Percentiles rank a stretch among this genome's conserved stretches.
These are phyloP conservation scores for rabbit (Oryctolagus cuniculus) DNA, from an alignment of 2,113 vertebrate genomes.

Conservation along the genomic window DNA sequence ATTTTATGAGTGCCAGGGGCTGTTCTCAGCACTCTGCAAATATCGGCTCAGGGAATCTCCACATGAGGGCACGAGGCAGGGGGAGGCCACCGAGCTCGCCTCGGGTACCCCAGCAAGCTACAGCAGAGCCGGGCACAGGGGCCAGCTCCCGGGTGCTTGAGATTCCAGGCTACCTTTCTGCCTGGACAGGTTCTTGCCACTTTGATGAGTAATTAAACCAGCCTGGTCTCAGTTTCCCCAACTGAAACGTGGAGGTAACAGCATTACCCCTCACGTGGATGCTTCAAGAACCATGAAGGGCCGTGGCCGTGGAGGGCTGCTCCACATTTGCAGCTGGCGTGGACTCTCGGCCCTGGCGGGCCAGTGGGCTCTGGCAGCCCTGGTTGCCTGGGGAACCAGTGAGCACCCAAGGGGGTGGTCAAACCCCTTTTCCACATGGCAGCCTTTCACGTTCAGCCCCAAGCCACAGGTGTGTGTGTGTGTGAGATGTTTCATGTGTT, in stretches of 20 bases:
- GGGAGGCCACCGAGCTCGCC: neutral
- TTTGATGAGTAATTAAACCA: neutral
- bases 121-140: neutral
- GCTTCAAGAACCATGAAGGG: neutral
- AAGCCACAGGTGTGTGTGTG: neutral
- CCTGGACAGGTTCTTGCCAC: neutral
- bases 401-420: neutral
- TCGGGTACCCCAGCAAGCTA: neutral
- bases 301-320: neutral
- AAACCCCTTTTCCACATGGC: neutral
- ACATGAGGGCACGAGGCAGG: conserved; percentile 4
- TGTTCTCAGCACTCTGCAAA: neutral
- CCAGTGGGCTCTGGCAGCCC: neutral
- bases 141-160: neutral
- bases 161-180: neutral
- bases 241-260: neutral
- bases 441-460: neutral
- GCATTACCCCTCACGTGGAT: neutral
- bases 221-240: neutral
- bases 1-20: neutral
- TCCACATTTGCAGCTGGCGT: neutral
- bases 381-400: neutral
- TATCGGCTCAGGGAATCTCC: neutral
- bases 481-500: neutral
- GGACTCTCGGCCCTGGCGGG: neutral